Evolutionary conservation across 2,888 invertebrate species (phyloP), one percentile per base, ranked within the genome.

Genomic region (Eurois occulta): DNA sequence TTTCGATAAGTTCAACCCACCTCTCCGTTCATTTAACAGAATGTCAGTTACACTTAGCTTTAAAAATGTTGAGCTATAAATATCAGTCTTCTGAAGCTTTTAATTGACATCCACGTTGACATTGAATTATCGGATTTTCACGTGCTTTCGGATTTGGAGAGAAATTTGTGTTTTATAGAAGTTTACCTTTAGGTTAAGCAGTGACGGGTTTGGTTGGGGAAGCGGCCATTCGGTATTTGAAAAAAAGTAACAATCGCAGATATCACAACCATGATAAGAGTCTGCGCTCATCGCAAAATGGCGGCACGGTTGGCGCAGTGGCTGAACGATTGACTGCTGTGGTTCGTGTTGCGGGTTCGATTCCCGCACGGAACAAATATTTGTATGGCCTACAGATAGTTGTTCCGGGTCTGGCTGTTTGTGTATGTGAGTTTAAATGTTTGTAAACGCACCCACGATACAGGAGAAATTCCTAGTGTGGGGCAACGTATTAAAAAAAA

Each of bases 101-200:
- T 71, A 74, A 73, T 80, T 68, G 72, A 80, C 32, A 52, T 76
- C 28, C 41, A 65, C 35, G 38, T 72, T 77, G 73, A 74, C 80
- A 68, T 80, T 84, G 84, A 84, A 71, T 60, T 68, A 83, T 84
- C 55, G 68, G 60, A 84, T 71, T 74, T 55, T 28, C 66, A 83
- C 84, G 84, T 84, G 84, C 64, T n/a, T 46, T 68, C n/a, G 52
- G 10, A 76, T 64, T 62, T 28, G 21, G 68, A 10, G 32, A 60
- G 68, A 77, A 68, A 64, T 55, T 62, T 32, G 1, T 60, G 60
- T 60, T 68, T 48, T n/a, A 46, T 5, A 55, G 24, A 68, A 52
- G 43, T 24, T 75, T 16, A 60, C 32, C 35, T 72, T 35, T 48
- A 41, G 11, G 46, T 24, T 32, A 60, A 21, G n/a, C 10, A 32